A percentile compares a stretch with the other conserved stretches of the same genome.
phyloP scores from a whole-genome alignment of 2,888 invertebrate genomes.

The Tridacna crocea region DNA sequence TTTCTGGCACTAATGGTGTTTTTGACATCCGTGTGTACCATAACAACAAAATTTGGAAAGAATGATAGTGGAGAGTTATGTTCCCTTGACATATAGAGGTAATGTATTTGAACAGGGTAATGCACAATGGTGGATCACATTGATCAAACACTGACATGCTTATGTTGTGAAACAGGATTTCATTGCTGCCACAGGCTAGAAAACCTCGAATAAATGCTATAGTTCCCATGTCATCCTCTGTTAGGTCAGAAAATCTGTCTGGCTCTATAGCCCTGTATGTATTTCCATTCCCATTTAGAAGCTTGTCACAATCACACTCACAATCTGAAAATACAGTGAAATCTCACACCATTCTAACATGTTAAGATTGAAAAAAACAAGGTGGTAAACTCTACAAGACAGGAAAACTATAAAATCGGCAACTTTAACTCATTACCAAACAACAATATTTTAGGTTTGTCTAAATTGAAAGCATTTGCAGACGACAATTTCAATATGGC shows the following conservation, averaged over 20 bases:
- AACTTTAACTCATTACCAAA: too few relatives aligned
- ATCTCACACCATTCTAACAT: too few relatives aligned
- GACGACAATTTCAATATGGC: too few relatives aligned
- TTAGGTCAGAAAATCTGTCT: background rate
- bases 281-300: background rate
- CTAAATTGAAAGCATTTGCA: background rate
- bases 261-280: background rate
- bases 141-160: background rate
- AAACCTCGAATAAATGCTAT: conserved; percentile 59
- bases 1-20: conserved; percentile 36
- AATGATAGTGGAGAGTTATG: conserved; percentile 65
- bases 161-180: conserved; percentile 35
- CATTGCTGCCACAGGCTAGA: conserved; percentile 56
- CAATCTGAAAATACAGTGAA: background rate
- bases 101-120: conserved; percentile 51
- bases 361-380: too few relatives aligned
- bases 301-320: background rate
- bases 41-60: conserved; percentile 60
- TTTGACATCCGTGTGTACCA: conserved; percentile 63
- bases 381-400: too few relatives aligned
- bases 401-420: too few relatives aligned
- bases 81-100: conserved; percentile 59
- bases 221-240: conserved; percentile 35
- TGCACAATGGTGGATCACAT: background rate
- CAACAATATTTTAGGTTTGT: background rate